Evolutionary conservation across 2,797 vertebrate species (phyloP).

Genomic region (Urophycis tenuis): DNA sequence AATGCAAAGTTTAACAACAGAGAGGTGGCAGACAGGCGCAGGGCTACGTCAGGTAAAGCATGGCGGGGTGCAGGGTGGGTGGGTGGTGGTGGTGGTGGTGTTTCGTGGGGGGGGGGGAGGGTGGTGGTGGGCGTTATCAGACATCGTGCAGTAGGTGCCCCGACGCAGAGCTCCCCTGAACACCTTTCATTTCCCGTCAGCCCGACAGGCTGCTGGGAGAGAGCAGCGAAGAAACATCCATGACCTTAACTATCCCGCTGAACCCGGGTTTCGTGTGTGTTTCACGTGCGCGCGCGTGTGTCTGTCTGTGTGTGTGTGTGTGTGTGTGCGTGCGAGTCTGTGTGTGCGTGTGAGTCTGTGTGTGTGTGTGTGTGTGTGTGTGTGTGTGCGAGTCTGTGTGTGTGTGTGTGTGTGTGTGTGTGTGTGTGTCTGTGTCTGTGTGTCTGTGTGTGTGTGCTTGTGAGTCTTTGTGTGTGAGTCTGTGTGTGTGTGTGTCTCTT

Average conservation of each 20-base stretch:
- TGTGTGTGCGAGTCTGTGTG: constrained; percentile 19
- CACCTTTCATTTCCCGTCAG: constrained; percentile 44
- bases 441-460: constrained; percentile 11
- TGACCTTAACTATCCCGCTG: constrained; percentile 39
- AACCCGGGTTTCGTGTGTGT: constrained; percentile 10
- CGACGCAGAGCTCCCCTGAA: constrained; percentile 30
- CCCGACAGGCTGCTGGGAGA: constrained; percentile 38
- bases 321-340: constrained; percentile 19
- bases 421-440: constrained; percentile 13
- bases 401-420: constrained; percentile 20
- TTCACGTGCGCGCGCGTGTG: constrained; percentile 18
- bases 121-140: constrained; percentile 35
- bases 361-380: constrained; percentile 6
- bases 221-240: constrained; percentile 30
- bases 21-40: not conserved
- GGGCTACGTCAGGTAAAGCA: not conserved
- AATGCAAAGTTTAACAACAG: not conserved
- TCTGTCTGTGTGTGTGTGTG: constrained; percentile 9
- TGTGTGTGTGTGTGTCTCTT: constrained; percentile 22
- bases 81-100: constrained; percentile 4
- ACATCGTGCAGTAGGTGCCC: constrained; percentile 36
- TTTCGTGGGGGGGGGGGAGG: constrained; percentile 12
- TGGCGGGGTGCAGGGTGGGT: not conserved
- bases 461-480: constrained; percentile 18
- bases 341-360: constrained; percentile 26